A percentile compares a stretch with the other conserved stretches of the same genome.
Conservation (phyloP, 2,888 invertebrate species). For the Endomychus coccineus region DNA sequence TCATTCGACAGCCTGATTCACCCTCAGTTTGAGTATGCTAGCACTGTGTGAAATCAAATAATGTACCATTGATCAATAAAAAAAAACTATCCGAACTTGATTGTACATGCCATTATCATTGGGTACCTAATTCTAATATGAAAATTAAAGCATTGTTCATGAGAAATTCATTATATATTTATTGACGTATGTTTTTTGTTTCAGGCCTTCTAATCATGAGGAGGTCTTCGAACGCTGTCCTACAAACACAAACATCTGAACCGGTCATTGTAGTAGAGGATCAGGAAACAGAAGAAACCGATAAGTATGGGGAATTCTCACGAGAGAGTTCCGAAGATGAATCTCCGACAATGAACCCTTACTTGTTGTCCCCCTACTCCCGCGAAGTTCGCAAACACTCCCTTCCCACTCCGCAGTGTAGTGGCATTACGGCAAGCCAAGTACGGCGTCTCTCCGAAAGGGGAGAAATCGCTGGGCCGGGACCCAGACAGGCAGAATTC, state of each 20-base stretch:
- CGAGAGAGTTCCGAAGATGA: constrained; percentile 59
- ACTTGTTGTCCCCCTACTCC: constrained; percentile 70
- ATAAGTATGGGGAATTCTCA: constrained; percentile 11
- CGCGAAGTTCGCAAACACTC: constrained; percentile 73
- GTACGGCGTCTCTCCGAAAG: constrained; percentile 77
- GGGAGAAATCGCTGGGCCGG: constrained; percentile 62
- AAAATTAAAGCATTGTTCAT: no score
- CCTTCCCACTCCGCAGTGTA: constrained; percentile 75
- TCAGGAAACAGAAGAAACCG: constrained; percentile 48
- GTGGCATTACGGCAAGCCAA: constrained; percentile 82
- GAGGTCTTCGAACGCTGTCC: constrained; percentile 58
- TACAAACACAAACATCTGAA: constrained; percentile 51
- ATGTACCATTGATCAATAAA: no score
- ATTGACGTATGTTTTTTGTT: no score
- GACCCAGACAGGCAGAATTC: constrained; percentile 74
- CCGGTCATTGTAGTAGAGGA: constrained; percentile 80
- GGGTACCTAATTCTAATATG: no score
- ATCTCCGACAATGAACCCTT: constrained; percentile 66
- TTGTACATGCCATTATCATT: no score
- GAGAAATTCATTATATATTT: no score
- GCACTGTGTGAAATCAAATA: no score
- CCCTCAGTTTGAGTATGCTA: no score
- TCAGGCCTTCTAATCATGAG: no score
- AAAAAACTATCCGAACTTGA: no score
- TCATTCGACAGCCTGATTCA: no score